A percentile compares a stretch with the other conserved stretches of the same genome.
Evolutionary conservation across 2,888 invertebrate genomes (phyloP).

Genomic region (Poecilus cupreus): DNA sequence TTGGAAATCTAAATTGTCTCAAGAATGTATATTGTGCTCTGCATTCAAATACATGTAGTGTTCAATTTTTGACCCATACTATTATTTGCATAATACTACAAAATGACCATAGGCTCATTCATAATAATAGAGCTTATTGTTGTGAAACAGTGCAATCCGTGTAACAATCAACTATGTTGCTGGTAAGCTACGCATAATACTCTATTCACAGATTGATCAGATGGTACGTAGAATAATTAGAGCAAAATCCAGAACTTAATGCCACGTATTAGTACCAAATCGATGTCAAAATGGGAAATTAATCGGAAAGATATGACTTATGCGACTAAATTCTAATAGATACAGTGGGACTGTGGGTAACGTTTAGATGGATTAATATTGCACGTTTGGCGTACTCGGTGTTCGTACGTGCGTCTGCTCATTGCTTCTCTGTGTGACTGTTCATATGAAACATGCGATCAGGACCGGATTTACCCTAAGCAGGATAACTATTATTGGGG

Average conservation of each 20-base stretch:
- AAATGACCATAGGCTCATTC: too few species aligned
- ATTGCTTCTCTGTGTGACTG: not conserved
- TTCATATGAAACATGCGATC: not conserved
- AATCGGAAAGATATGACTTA: not conserved
- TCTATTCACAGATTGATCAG: not conserved
- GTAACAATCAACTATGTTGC: too few species aligned
- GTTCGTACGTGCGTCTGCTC: not conserved
- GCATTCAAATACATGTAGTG: too few species aligned
- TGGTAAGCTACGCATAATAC: too few species aligned
- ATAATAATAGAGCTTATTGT: too few species aligned
- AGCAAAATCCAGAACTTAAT: not conserved
- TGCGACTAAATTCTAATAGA: not conserved
- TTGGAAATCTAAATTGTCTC: too few species aligned
- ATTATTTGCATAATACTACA: too few species aligned
- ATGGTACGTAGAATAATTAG: not conserved
- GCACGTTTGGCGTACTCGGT: not conserved
- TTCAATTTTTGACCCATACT: too few species aligned
- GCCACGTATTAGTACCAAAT: not conserved
- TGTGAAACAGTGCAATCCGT: too few species aligned
- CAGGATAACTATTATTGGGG: not conserved
- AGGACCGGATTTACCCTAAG: not conserved
- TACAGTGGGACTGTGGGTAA: not conserved
- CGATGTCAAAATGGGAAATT: conserved; percentile 11
- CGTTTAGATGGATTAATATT: not conserved
- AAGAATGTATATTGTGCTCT: too few species aligned